Evolutionary conservation across 2,888 invertebrate genomes (phyloP).

Genomic region (Ichneumoninae sp.): DNA sequence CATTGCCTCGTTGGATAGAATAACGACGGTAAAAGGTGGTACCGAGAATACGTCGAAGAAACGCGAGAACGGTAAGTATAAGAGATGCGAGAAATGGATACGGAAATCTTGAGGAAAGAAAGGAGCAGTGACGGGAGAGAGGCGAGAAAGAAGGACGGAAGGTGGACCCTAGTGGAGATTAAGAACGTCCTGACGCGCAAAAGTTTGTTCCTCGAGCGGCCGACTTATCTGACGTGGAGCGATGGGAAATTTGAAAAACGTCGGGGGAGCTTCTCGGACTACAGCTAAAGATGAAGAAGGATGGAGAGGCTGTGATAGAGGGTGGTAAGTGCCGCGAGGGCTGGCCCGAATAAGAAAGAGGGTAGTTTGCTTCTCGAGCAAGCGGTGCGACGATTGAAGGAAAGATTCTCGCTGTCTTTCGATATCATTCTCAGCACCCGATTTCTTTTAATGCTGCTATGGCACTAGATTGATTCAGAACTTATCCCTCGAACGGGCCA

Average conservation of each 20-base stretch:
- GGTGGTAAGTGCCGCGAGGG: constrained; percentile 17
- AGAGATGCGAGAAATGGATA: constrained; percentile 43
- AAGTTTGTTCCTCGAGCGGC: constrained; percentile 74
- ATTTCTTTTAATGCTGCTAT: constrained; percentile 69
- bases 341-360: constrained; percentile 28
- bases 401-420: constrained; percentile 24
- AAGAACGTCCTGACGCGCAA: constrained; percentile 57
- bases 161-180: constrained; percentile 38
- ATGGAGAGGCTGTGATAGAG: constrained; percentile 2
- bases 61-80: constrained; percentile 40
- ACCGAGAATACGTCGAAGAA: constrained; percentile 25
- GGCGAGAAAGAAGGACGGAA: constrained; percentile 59
- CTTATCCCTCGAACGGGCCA: constrained; percentile 30
- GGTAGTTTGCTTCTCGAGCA: constrained; percentile 71
- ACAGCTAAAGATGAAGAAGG: constrained; percentile 13
- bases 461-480: constrained; percentile 63
- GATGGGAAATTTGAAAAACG: constrained; percentile 71
- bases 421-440: constrained; percentile 68
- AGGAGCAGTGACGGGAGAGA: constrained; percentile 58
- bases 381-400: constrained; percentile 61
- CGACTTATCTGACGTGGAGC: constrained; percentile 76
- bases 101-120: constrained; percentile 31
- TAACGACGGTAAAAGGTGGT: background rate
- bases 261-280: background rate
- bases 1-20: constrained; percentile 30